Percentiles rank a stretch among this genome's conserved stretches.
phyloP scores from a whole-genome alignment of 2,888 invertebrate species.

The Tenthredo scrophulariae region DNA sequence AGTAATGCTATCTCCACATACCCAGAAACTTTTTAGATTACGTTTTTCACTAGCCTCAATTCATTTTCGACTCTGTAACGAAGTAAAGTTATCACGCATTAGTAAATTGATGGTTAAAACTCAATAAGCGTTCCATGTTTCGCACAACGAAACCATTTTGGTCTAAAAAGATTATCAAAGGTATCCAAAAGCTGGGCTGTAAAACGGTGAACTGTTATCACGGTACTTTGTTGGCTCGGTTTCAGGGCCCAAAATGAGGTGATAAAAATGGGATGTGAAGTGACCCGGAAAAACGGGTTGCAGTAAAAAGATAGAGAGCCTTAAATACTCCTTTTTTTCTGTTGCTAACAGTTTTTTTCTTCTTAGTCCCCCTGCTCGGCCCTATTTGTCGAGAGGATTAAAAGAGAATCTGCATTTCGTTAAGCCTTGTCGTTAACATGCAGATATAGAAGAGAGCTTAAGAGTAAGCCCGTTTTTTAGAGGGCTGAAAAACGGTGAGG shows the following conservation, averaged over 20 bases:
- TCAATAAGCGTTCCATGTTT: background rate
- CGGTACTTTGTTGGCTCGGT: background rate
- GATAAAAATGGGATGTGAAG: background rate
- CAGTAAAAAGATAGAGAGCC: background rate
- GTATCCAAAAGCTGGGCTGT: background rate
- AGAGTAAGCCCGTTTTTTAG: conserved; percentile 17
- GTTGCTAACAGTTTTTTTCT: background rate
- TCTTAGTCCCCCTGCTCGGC: background rate
- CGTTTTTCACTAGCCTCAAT: background rate
- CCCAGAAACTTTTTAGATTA: background rate
- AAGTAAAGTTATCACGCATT: background rate
- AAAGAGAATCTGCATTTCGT: conserved; percentile 3
- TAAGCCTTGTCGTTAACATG: conserved; percentile 24
- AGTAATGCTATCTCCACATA: background rate
- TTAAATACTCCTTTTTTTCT: background rate
- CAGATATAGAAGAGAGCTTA: conserved; percentile 32
- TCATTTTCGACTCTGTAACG: background rate
- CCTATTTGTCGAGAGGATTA: conserved; percentile 31
- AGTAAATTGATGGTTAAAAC: background rate
- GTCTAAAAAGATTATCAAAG: background rate
- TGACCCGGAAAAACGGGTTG: background rate
- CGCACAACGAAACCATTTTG: background rate
- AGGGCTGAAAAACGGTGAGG: background rate
- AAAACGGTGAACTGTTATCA: background rate
- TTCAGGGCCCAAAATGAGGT: background rate